These are phyloP conservation scores for Pungitius pungitius DNA, from an alignment of 2,113 vertebrate genomes.

Conservation along the genomic window DNA sequence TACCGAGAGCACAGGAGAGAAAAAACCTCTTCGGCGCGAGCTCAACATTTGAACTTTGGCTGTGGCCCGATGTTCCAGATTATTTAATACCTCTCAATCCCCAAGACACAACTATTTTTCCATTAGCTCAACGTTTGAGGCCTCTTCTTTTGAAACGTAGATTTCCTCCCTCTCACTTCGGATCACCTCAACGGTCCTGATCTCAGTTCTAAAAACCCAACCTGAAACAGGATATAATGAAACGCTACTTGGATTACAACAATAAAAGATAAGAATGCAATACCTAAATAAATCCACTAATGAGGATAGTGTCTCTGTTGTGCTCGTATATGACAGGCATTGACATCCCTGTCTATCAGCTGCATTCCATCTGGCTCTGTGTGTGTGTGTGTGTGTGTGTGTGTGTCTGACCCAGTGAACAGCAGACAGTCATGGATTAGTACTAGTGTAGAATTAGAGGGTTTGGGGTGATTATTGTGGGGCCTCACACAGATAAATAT, in stretches of 20 bases:
- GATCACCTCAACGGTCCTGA: not conserved
- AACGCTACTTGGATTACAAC: no score
- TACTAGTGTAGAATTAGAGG: conserved; percentile 24
- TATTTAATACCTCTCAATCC: not conserved
- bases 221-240: not conserved
- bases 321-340: not conserved
- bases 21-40: not conserved
- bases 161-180: not conserved
- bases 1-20: not conserved
- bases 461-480: conserved; percentile 13
- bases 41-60: conserved; percentile 6
- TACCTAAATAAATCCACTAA: no score
- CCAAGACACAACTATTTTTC: not conserved
- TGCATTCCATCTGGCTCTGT: not conserved
- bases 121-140: not conserved
- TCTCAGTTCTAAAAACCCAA: not conserved
- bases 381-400: conserved; percentile 12
- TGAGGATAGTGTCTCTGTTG: not conserved
- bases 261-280: no score
- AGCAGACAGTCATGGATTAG: conserved; percentile 58
- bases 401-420: conserved; percentile 56
- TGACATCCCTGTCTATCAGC: not conserved
- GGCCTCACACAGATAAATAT: not conserved
- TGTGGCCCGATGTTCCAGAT: not conserved
- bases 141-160: not conserved